phyloP scores from a whole-genome alignment of 2,113 vertebrate genomes.

The Clupea harengus region DNA sequence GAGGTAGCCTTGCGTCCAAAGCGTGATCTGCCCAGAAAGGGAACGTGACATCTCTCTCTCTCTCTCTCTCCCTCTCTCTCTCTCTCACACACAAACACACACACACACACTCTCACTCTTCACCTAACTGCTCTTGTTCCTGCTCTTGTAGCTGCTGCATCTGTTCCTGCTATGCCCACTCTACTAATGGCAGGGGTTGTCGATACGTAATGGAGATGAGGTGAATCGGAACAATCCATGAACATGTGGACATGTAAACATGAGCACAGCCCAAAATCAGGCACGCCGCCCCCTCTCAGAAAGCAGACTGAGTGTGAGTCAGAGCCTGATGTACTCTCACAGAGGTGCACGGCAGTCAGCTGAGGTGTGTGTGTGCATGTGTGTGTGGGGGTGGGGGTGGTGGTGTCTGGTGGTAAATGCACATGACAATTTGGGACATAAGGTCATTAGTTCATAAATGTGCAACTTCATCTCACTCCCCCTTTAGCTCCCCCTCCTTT shows the following conservation, averaged over 20 bases:
- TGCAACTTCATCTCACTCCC: not conserved
- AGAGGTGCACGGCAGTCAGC: not conserved
- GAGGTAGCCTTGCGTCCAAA: not conserved
- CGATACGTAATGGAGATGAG: constrained; percentile 15
- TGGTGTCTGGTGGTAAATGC: not conserved
- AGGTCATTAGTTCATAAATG: not conserved
- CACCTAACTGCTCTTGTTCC: not conserved
- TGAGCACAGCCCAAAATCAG: too few species aligned
- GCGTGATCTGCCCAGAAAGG: constrained; percentile 7
- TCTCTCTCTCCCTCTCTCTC: constrained; percentile 18
- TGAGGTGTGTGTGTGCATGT: not conserved
- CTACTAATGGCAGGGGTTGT: constrained; percentile 27
- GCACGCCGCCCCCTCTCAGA: not conserved
- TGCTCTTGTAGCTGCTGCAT: not conserved
- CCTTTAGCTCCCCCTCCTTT: not conserved
- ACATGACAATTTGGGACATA: too few species aligned
- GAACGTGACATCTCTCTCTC: constrained; percentile 1
- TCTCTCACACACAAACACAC: not conserved
- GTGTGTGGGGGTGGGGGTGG: constrained; percentile 9
- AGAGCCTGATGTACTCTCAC: not conserved
- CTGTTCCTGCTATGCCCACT: constrained; percentile 28
- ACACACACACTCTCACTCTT: not conserved
- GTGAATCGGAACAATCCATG: not conserved
- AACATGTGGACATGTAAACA: too few species aligned
- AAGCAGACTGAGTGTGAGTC: not conserved